These are phyloP conservation scores for Hypothenemus hampei DNA, from an alignment of 1,140 invertebrate genomes.

Conservation along the genomic window DNA sequence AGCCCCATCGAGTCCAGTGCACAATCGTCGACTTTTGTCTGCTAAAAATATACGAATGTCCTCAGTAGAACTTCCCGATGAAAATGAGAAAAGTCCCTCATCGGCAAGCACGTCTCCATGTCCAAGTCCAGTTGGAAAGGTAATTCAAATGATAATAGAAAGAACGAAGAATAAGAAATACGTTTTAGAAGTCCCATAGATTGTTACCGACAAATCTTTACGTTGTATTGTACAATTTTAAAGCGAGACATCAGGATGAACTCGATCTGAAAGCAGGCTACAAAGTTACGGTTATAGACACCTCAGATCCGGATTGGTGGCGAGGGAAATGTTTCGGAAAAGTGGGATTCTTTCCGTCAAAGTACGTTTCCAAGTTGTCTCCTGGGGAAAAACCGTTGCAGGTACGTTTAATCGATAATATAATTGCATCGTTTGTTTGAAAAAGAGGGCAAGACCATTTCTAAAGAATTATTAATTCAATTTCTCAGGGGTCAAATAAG, in stretches of 20 bases:
- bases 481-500: too few relatives aligned
- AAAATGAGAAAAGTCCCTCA: constrained; percentile 85
- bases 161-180: neutral
- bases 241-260: constrained; percentile 88
- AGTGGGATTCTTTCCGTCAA: constrained; percentile 91
- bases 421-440: neutral
- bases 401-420: constrained; percentile 52
- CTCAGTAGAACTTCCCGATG: constrained; percentile 86
- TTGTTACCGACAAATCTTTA: constrained; percentile 87
- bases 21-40: constrained; percentile 69
- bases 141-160: constrained; percentile 26
- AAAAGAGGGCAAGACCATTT: too few relatives aligned
- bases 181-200: constrained; percentile 71
- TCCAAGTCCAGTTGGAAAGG: constrained; percentile 68
- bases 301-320: constrained; percentile 95
- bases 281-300: constrained; percentile 91
- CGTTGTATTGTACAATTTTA: constrained; percentile 93
- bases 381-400: constrained; percentile 85
- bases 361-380: constrained; percentile 86
- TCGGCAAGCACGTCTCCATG: constrained; percentile 89
- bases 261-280: constrained; percentile 92
- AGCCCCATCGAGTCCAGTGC: constrained; percentile 87
- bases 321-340: constrained; percentile 89
- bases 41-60: constrained; percentile 82
- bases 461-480: too few relatives aligned